Evolutionary conservation across 1,140 invertebrate genomes (phyloP).

Genomic region (Leptinotarsa undecemlineata): DNA sequence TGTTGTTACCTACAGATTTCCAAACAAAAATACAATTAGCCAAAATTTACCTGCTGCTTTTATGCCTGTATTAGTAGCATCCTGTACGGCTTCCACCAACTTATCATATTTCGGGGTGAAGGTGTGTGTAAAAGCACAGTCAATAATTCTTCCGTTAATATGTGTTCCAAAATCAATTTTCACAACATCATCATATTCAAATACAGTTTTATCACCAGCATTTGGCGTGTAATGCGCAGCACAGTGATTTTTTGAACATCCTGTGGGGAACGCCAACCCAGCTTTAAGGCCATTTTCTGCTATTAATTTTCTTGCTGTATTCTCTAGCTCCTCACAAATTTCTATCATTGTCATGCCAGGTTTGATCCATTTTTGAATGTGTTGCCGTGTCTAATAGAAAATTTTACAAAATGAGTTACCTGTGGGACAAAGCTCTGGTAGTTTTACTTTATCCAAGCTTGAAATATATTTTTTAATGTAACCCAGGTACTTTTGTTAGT

Average conservation of each 20-base stretch:
- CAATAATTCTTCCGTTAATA: conserved; percentile 97
- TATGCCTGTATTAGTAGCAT: conserved; percentile 98
- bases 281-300: conserved; percentile 94
- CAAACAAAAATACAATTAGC: too few relatives aligned
- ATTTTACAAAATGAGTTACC: conserved; percentile 1
- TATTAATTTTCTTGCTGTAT: conserved; percentile 87
- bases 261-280: conserved; percentile 97
- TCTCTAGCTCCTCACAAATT: conserved; percentile 96
- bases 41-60: conserved; percentile 60
- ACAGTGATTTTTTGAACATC: conserved; percentile 97
- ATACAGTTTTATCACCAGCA: conserved; percentile 93
- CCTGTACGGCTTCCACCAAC: conserved; percentile 92
- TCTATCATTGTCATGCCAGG: conserved; percentile 99
- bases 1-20: too few relatives aligned
- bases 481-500: too few relatives aligned
- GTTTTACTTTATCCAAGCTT: too few relatives aligned
- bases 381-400: conserved; percentile 72
- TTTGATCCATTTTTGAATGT: conserved; percentile 90
- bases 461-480: too few relatives aligned
- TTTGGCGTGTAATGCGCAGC: conserved; percentile 99
- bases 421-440: not conserved
- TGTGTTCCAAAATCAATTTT: conserved; percentile 99
- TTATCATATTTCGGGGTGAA: conserved; percentile 98
- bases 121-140: conserved; percentile 97
- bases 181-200: conserved; percentile 96